Evolutionary conservation across 1,140 invertebrate species (phyloP).

Genomic region (Oppia nitens): DNA sequence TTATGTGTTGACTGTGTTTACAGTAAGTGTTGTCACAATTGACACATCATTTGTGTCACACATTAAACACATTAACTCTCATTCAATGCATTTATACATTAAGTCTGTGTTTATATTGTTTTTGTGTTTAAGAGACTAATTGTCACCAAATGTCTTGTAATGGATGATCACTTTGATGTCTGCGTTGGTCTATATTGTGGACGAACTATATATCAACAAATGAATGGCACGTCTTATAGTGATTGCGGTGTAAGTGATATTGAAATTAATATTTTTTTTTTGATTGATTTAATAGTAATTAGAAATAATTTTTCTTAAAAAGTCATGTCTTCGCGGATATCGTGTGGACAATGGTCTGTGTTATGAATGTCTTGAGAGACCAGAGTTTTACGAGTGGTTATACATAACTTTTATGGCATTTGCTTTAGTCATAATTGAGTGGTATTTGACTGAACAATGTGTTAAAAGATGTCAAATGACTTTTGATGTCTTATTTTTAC

Average conservation of each 20-base stretch:
- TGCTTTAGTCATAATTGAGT: conserved; percentile 64
- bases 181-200: conserved; percentile 81
- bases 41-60: no score
- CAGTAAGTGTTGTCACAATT: no score
- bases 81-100: no score
- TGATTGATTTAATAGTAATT: conserved; percentile 40
- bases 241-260: conserved; percentile 25
- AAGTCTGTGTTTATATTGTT: no score
- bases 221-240: no score
- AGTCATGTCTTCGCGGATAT: conserved; percentile 27
- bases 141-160: no score
- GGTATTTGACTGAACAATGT: conserved; percentile 73
- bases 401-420: conserved; percentile 85
- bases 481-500: conserved; percentile 44
- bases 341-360: conserved; percentile 42
- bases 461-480: conserved; percentile 49
- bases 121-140: no score
- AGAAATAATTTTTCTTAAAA: conserved; percentile 43
- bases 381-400: conserved; percentile 77
- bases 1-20: no score
- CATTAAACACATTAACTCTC: no score
- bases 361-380: conserved; percentile 50
- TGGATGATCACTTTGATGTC: neutral
- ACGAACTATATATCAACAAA: no score
- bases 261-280: conserved; percentile 9